Conservation (phyloP, 2,797 vertebrate species). For the Tragopan temminckii region DNA sequence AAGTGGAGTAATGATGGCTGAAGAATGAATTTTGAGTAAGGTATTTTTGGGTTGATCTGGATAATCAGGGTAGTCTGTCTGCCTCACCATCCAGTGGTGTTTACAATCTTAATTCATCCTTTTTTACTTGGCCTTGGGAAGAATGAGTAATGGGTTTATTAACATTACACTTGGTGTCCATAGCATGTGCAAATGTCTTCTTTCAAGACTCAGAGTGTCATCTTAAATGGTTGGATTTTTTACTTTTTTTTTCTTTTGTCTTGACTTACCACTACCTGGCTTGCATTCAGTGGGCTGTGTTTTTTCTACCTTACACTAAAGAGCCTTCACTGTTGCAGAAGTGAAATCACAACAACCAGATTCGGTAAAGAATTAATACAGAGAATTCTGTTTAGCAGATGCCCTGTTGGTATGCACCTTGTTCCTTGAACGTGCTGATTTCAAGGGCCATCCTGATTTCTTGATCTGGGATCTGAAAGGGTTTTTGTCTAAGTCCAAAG, state of each 20-base stretch:
- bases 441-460: not conserved
- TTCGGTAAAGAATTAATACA: not conserved
- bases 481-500: not conserved
- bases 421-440: not conserved
- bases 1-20: accelerated
- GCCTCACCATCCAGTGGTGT: not conserved
- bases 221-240: not conserved
- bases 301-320: not conserved
- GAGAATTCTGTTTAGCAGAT: not conserved
- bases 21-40: not conserved
- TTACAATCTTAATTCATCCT: not conserved
- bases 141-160: not conserved
- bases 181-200: not conserved
- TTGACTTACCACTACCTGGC: not conserved
- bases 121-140: not conserved
- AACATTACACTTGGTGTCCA: not conserved
- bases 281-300: not conserved
- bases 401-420: not conserved
- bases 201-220: not conserved
- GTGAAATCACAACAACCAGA: not conserved
- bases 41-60: accelerated
- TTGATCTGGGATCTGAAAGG: not conserved
- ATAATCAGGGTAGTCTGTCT: not conserved
- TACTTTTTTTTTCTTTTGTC: not conserved
- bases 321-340: not conserved